Percentiles rank a stretch among this genome's conserved stretches.
phyloP scores from a whole-genome alignment of 2,888 invertebrate genomes.

The Eulithis prunata region DNA sequence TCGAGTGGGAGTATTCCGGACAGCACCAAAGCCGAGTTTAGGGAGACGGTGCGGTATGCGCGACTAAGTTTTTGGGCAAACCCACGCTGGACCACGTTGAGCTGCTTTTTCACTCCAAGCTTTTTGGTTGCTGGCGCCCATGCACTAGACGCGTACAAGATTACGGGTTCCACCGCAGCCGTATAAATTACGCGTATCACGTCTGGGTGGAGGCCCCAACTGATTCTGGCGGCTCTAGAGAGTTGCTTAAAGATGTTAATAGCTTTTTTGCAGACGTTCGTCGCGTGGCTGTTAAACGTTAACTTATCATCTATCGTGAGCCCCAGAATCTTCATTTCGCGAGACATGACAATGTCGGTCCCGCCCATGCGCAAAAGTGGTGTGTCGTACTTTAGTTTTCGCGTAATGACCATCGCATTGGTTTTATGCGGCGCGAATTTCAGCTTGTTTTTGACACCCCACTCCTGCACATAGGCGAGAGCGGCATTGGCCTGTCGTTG shows the following conservation, averaged over 20 bases:
- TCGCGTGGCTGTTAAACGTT: conserved; percentile 6
- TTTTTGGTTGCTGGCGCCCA: conserved; percentile 6
- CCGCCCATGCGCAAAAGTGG: neutral
- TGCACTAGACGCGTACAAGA: neutral
- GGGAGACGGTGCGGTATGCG: neutral
- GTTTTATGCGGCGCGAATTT: neutral
- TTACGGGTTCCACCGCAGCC: neutral
- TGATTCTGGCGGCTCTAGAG: conserved; percentile 13
- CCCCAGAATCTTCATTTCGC: conserved; percentile 10
- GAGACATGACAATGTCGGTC: conserved; percentile 14
- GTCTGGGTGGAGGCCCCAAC: too few relatives aligned
- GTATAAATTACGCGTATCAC: too few relatives aligned
- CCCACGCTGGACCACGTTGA: neutral
- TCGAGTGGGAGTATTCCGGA: too few relatives aligned
- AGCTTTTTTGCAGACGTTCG: neutral
- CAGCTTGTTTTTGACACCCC: neutral
- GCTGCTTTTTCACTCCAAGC: neutral
- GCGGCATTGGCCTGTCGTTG: conserved; percentile 1
- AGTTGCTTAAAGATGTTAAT: conserved; percentile 5
- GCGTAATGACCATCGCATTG: neutral
- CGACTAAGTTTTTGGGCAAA: neutral
- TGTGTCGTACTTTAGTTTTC: neutral
- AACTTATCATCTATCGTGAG: conserved; percentile 16
- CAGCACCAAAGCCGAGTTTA: too few relatives aligned
- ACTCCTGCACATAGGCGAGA: too few relatives aligned